Conservation (phyloP, 2,888 invertebrate species). For the Neria commutata region DNA sequence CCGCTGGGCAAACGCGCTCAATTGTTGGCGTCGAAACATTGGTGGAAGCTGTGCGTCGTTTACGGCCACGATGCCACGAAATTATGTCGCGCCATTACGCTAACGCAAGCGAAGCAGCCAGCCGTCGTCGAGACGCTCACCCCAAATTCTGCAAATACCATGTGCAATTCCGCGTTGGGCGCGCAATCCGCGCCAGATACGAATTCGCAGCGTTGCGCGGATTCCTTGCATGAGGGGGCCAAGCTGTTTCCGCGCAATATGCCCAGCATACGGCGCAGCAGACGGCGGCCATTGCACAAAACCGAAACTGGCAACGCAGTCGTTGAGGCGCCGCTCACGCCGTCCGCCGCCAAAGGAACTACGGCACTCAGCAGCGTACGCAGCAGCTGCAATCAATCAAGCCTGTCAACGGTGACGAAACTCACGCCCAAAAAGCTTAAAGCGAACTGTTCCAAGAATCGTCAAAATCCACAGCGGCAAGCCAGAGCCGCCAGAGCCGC, state of each 20-base stretch:
- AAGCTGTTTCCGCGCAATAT: slow-evolving; percentile 58
- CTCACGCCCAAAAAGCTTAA: slow-evolving; percentile 44
- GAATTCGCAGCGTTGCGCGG: slow-evolving; percentile 38
- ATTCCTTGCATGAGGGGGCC: slow-evolving; percentile 47
- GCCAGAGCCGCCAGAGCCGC: slow-evolving; percentile 1
- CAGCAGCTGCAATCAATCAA: slow-evolving; percentile 34
- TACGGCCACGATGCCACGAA: slow-evolving; percentile 77
- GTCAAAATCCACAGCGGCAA: slow-evolving; percentile 10
- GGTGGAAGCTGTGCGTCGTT: slow-evolving; percentile 87
- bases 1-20: slow-evolving; percentile 39
- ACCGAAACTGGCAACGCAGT: slow-evolving; percentile 27
- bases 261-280: slow-evolving; percentile 58
- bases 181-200: slow-evolving; percentile 40
- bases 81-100: slow-evolving; percentile 70
- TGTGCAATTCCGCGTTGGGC: slow-evolving; percentile 21
- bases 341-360: slow-evolving; percentile 21
- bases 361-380: slow-evolving; percentile 27
- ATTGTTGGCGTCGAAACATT: slow-evolving; percentile 70
- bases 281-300: slow-evolving; percentile 33
- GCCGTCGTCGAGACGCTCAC: slow-evolving; percentile 30
- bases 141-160: slow-evolving; percentile 13
- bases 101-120: slow-evolving; percentile 28
- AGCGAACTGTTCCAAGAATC: slow-evolving; percentile 45
- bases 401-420: slow-evolving; percentile 46
- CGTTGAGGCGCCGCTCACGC: slow-evolving; percentile 26